Evolutionary conservation across 2,888 invertebrate species (phyloP).

Genomic region (Dolichomitus sp.): DNA sequence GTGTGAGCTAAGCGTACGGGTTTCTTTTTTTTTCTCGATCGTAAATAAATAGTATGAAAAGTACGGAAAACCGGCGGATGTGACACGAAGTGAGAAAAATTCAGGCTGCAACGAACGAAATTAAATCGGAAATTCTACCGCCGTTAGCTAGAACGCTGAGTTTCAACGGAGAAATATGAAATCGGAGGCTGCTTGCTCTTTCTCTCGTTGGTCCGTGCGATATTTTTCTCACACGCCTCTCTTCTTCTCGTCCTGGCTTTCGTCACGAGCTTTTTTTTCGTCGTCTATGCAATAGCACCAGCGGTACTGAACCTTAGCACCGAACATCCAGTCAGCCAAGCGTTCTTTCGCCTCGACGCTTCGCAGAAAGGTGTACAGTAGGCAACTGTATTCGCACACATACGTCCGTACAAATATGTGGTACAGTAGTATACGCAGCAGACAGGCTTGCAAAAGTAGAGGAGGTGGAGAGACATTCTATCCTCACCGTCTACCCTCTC

Average conservation of each 20-base stretch:
- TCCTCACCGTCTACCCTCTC: slow-evolving; percentile 35
- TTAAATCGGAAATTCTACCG: slow-evolving; percentile 58
- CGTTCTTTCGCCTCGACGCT: slow-evolving; percentile 40
- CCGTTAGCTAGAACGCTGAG: slow-evolving; percentile 14
- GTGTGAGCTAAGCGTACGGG: neutral
- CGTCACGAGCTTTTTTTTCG: slow-evolving; percentile 41
- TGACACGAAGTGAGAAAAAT: slow-evolving; percentile 23
- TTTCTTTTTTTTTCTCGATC: neutral
- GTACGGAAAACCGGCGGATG: slow-evolving; percentile 1
- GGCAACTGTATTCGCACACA: neutral
- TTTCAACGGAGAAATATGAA: slow-evolving; percentile 42
- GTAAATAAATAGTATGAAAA: slow-evolving; percentile 58
- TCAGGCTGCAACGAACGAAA: slow-evolving; percentile 52
- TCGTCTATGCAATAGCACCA: slow-evolving; percentile 26
- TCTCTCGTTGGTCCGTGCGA: slow-evolving; percentile 46
- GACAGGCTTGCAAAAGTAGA: slow-evolving; percentile 22
- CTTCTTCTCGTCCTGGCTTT: slow-evolving; percentile 48
- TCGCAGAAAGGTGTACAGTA: slow-evolving; percentile 21
- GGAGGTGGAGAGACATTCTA: slow-evolving; percentile 22
- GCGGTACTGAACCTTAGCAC: slow-evolving; percentile 30
- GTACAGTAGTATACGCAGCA: slow-evolving; percentile 1
- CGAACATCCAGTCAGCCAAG: slow-evolving; percentile 30
- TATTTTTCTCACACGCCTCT: slow-evolving; percentile 53
- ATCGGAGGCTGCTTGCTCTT: slow-evolving; percentile 30
- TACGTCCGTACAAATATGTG: slow-evolving; percentile 23